phyloP scores from a whole-genome alignment of 2,113 vertebrate species.

The Carettochelys insculpta region DNA sequence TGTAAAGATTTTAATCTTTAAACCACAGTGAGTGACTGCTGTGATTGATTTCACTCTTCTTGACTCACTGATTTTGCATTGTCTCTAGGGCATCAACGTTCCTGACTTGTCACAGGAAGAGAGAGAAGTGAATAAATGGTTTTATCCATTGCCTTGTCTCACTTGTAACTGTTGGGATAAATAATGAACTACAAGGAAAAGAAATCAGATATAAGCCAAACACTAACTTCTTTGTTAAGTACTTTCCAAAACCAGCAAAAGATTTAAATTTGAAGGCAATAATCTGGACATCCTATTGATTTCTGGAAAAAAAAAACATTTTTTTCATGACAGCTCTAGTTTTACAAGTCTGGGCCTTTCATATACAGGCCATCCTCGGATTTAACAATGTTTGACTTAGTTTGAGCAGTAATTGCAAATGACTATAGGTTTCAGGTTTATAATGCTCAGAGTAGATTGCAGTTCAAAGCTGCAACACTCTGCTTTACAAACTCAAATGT shows the following conservation, averaged over 20 bases:
- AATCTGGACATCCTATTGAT: background rate
- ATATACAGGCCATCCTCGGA: background rate
- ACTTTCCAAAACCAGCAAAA: background rate
- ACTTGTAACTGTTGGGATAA: background rate
- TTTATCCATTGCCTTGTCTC: background rate
- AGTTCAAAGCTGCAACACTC: no score
- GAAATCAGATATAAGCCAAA: background rate
- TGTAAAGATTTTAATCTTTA: conserved; percentile 58
- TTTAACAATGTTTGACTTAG: no score
- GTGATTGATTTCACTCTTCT: background rate
- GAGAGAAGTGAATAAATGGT: background rate
- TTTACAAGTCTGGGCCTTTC: background rate
- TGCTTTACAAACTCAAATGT: no score
- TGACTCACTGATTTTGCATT: background rate
- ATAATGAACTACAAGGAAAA: background rate
- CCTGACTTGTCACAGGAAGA: background rate
- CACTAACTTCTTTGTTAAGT: background rate
- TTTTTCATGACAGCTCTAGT: background rate
- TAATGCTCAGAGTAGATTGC: no score
- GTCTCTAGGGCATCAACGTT: background rate
- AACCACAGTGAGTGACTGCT: conserved; percentile 16
- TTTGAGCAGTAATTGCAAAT: no score
- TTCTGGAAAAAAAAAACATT: background rate
- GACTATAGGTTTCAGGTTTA: no score
- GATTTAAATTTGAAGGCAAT: rapidly evolving